Base-by-base conservation (phyloP, 2,113 vertebrate genomes). In the Panthera leo region DNA sequence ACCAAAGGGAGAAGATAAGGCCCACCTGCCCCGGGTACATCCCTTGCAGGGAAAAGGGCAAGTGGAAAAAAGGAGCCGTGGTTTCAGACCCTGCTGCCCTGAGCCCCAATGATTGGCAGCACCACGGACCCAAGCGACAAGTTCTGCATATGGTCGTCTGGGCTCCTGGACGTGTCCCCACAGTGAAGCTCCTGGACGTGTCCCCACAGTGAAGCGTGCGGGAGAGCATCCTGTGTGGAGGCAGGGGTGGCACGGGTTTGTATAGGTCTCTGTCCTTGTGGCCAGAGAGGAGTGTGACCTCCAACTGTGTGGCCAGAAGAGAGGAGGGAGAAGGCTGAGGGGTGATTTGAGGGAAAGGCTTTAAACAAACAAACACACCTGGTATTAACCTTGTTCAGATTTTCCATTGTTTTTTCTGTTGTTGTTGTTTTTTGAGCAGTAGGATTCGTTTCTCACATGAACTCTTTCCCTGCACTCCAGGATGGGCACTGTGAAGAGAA, bases 1-100 rank as follows among this genome's bases (percentile, higher is more conserved):
- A 39, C 18, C 42, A 9, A 90, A 90, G 8, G 31, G 79, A 80
- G 89, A 55, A 83, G 84, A n/a, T 29, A 96, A 97, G 82, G 75
- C 61, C 70, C 89, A 39, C 70, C 76, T 39, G 82, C 16, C 31
- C n/a, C 61, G 3, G 76, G 39, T 25, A 13, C 0, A 2, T 6
- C 68, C 42, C 31, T 55, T 75, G 13, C 18, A 13, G 58, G n/a
- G 39, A 39, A 70, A 25, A 84, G 76, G 48, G 80, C 80, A 58
- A 19, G n/a, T 2, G 34, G 34, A 73, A 36, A 91, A 25, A 21
- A 63, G 75, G 67, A 34, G 53, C 75, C 11, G 42, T 5, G 65
- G 21, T 21, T 76, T 68, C 51, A 14, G 82, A 16, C 4, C 34
- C 42, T 7, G 53, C 79, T 0, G 0, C 45, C 36, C 51, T 0